These are phyloP conservation scores for Python bivittatus DNA, from an alignment of 2,113 vertebrate genomes.

Conservation along the genomic window DNA sequence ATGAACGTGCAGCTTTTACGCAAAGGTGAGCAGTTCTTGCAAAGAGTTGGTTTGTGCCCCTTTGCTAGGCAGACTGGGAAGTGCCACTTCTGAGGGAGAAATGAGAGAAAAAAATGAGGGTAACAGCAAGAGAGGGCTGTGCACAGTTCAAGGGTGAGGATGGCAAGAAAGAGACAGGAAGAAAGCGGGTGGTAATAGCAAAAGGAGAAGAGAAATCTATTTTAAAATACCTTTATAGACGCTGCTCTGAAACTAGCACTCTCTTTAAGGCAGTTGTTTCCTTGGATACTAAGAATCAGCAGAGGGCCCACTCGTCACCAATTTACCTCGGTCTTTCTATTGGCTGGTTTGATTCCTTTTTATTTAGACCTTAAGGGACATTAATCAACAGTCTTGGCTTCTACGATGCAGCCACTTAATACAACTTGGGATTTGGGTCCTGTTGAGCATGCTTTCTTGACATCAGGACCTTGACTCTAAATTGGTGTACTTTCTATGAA, in stretches of 20 bases:
- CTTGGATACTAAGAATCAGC: constrained; percentile 20
- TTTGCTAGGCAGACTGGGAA: not conserved
- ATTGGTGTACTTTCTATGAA: not conserved
- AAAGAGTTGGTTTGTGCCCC: not conserved
- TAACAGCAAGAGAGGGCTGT: not conserved
- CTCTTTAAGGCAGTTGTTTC: constrained; percentile 12
- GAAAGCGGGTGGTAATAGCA: not conserved
- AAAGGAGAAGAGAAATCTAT: not conserved
- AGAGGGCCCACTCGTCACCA: not conserved
- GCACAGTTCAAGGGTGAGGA: not conserved
- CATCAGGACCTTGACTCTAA: not conserved
- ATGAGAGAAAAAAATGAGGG: not conserved
- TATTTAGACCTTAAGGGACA: not conserved
- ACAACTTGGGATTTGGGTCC: not conserved
- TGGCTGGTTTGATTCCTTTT: not conserved
- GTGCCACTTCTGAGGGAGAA: not conserved
- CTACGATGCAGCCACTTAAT: not conserved
- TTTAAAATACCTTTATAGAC: not conserved
- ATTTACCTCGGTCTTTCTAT: constrained; percentile 13
- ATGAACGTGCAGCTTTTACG: not conserved
- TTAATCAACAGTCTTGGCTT: constrained; percentile 10
- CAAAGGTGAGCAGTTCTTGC: not conserved
- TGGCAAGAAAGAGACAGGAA: not conserved
- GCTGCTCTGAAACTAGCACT: not conserved
- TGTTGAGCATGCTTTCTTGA: not conserved